phyloP scores from a whole-genome alignment of 2,888 invertebrate species.

The Meiosimyza decipiens region DNA sequence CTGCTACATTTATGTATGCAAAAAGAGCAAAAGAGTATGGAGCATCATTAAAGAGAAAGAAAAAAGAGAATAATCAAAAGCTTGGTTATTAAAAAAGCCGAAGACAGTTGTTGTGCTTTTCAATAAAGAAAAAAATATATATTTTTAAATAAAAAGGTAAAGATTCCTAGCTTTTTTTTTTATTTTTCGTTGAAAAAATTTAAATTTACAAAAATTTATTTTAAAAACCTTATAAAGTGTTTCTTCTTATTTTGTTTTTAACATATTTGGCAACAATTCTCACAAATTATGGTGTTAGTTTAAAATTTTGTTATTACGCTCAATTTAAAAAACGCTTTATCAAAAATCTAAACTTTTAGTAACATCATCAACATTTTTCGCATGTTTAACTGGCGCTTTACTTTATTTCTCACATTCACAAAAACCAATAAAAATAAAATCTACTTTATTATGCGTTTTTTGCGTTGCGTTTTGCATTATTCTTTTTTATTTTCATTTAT shows the following conservation, averaged over 20 bases:
- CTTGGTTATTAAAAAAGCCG: constrained; percentile 53
- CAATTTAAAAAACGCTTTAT: constrained; percentile 14
- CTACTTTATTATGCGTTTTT: constrained; percentile 19
- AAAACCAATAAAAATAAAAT: constrained; percentile 11
- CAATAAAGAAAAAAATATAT: neutral
- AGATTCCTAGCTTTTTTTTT: neutral
- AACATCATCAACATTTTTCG: constrained; percentile 28
- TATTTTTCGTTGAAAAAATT: neutral
- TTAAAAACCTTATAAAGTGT: neutral
- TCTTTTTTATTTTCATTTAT: constrained; percentile 20
- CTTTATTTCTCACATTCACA: constrained; percentile 28
- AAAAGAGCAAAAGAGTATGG: constrained; percentile 34
- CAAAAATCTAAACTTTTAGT: constrained; percentile 21
- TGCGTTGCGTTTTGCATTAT: constrained; percentile 34
- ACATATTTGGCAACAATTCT: too few species aligned
- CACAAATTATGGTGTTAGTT: too few species aligned
- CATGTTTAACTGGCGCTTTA: constrained; percentile 39
- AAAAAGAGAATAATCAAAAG: constrained; percentile 11
- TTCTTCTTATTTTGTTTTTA: neutral
- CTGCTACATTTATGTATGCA: constrained; percentile 6
- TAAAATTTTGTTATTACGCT: too few species aligned
- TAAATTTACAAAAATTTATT: neutral
- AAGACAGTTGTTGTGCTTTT: constrained; percentile 56
- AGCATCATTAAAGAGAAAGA: constrained; percentile 29
- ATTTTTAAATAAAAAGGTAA: constrained; percentile 19